Evolutionary conservation across 53 echinoderm and acorn worm species (phyloP), one percentile per base, ranked within the genome.

Genomic region (Stichopus horrens): DNA sequence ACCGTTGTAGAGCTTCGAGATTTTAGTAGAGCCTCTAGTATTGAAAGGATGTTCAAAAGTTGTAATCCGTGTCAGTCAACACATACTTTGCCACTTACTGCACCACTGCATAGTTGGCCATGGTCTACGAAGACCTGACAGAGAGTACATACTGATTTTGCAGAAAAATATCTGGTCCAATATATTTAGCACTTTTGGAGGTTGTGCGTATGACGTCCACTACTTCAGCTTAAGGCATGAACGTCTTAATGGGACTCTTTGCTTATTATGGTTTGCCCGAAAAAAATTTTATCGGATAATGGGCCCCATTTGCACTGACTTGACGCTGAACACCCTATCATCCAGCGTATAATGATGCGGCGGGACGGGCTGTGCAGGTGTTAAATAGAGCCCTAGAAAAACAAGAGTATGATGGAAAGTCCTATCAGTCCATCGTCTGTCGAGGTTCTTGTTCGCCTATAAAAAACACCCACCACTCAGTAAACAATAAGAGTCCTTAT

Each of bases 251-350:
- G 53, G 77, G 55, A 54, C 57, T 92, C 59, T 92, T 92, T 90
- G 90, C 90, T 58, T 71, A 55, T 16, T 81, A 86, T 86, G 92
- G 94, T 16, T 22, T 94, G 11, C 92, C 89, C 19, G 92, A 92
- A 57, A 21, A 21, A 90, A 79, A 51, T 94, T 67, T 92, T 92
- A 16, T 90, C 90, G 10, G 90, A 92, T 37, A 92, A 89, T 16
- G 77, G 94, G 21, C 94, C 91, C 7, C 90, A 90, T 19, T 92
- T 92, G 74, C 37, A 19, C 37, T 86, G 86, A 74, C 86, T 73
- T 52, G 88, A 89, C 74, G 71, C 10, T 65, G 67, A 18, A 74
- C 90, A 7, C 91, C 88, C 9, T 90, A 90, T 71, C 94, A 94
- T 57, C 84, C 92, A 53, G 88, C 94, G 5, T 86, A 80, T n/a